Conservation (phyloP, 2,797 vertebrate species). For the Gephyroberyx darwinii region DNA sequence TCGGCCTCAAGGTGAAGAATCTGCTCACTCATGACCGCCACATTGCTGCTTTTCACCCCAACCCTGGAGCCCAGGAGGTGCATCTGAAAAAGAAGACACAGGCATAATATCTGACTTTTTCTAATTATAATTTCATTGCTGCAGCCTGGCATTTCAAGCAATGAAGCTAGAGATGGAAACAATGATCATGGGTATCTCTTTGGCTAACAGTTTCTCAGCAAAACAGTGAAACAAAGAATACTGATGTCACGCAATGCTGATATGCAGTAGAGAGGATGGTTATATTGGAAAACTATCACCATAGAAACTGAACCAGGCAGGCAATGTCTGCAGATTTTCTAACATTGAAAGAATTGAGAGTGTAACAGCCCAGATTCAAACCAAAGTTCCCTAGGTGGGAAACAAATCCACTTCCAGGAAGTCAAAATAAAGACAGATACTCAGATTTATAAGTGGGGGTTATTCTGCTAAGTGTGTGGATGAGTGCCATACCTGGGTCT, state of each 20-base stretch:
- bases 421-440: not conserved
- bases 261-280: not conserved
- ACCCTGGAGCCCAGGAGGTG: slow-evolving; percentile 73
- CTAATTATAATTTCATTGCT: not conserved
- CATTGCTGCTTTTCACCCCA: slow-evolving; percentile 67
- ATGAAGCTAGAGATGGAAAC: not conserved
- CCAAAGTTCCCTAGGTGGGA: not conserved
- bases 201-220: not conserved
- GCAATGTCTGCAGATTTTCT: not conserved
- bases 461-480: not conserved
- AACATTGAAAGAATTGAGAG: not conserved
- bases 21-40: slow-evolving; percentile 83
- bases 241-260: not conserved
- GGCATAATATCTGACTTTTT: not conserved
- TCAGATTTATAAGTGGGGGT: not conserved
- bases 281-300: not conserved
- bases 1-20: slow-evolving; percentile 86
- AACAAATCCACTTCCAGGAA: not conserved
- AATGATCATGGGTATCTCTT: not conserved
- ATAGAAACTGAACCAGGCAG: not conserved
- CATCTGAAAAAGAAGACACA: slow-evolving; percentile 73
- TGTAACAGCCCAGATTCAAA: not conserved
- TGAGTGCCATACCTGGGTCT: slow-evolving; percentile 75
- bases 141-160: not conserved
- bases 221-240: not conserved